Base-by-base conservation (phyloP, 2,113 vertebrate genomes). In the Cynopterus brachyotis region DNA sequence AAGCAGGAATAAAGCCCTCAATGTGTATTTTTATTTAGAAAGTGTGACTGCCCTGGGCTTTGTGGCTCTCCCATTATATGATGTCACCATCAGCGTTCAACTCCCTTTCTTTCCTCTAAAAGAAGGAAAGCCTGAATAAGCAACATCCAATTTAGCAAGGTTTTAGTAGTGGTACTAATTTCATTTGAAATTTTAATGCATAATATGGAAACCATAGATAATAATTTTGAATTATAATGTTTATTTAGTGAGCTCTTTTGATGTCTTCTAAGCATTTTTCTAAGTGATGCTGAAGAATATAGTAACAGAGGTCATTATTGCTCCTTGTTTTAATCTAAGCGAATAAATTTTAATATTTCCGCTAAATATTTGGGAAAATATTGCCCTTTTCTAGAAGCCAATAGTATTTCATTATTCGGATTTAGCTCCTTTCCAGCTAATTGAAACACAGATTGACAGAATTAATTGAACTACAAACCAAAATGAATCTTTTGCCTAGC, bases 401-500 rank as follows among this genome's bases (percentile, higher is more conserved):
- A 53, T 78, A 26, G 8, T 57, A 53, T 87, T 37, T 90, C 17
- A 57, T 66, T 75, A 35, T 93, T 83, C 83, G 32, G n/a, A 30
- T 95, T 37, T 66, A 89, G 45, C 13, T 0, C 22, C 35, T 90
- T 88, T 73, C 47, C 32, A 28, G 62, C 26, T 79, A 88, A 47
- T 35, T 90, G n/a, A 57, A 88, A 83, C 45, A 78, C 26, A 93
- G 40, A 70, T 32, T 85, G 28, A 66, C 6, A 88, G 45, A 92
- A 10, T 95, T 95, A 96, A 94, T 91, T 12, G 55, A 67, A 9
- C 75, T 96, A 64, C 88, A 95, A 95, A 95, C 32, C 19, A 93
- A 96, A 97, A 19, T 67, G 19, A 66, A 83, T 6, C 1, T 17
- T 92, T 35, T 50, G 20, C 28, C 67, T 91, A 64, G 45, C 59